Conservation (phyloP, 2,113 vertebrate species). For the Mohoua ochrocephala region DNA sequence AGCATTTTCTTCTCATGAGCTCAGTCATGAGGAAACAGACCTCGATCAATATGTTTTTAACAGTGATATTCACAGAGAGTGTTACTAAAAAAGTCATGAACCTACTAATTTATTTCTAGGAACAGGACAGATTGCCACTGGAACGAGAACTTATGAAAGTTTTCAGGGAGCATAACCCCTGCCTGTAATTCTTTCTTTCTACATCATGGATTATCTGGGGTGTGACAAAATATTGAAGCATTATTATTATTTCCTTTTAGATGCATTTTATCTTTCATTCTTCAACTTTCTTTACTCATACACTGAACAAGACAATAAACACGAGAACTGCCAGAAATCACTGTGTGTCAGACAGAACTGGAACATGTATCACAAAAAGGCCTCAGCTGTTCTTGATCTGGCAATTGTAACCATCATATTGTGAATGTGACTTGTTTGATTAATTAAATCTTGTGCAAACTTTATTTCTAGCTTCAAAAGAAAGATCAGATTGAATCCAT, state of each 20-base stretch:
- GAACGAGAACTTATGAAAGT: not conserved
- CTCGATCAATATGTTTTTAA: not conserved
- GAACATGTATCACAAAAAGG: not conserved
- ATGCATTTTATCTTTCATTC: not conserved
- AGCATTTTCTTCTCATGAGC: not conserved
- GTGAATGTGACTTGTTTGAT: not conserved
- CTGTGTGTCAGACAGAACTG: not conserved
- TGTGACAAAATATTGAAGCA: not conserved
- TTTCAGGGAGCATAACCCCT: not conserved
- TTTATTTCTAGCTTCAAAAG: slow-evolving; percentile 77
- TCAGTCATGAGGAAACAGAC: not conserved
- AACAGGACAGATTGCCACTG: not conserved
- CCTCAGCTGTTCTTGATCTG: not conserved
- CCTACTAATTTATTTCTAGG: not conserved
- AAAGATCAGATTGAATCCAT: slow-evolving; percentile 86
- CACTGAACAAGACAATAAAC: not conserved
- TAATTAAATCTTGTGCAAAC: not conserved
- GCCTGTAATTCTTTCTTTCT: not conserved
- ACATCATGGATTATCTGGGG: not conserved
- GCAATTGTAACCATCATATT: not conserved
- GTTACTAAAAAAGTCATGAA: not conserved
- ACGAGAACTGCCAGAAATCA: not conserved
- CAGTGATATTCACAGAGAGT: not conserved
- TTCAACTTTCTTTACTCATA: not conserved
- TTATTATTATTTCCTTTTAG: not conserved